phyloP scores from a whole-genome alignment of 2,797 vertebrate species.

The Hydrocynus forskahlii region DNA sequence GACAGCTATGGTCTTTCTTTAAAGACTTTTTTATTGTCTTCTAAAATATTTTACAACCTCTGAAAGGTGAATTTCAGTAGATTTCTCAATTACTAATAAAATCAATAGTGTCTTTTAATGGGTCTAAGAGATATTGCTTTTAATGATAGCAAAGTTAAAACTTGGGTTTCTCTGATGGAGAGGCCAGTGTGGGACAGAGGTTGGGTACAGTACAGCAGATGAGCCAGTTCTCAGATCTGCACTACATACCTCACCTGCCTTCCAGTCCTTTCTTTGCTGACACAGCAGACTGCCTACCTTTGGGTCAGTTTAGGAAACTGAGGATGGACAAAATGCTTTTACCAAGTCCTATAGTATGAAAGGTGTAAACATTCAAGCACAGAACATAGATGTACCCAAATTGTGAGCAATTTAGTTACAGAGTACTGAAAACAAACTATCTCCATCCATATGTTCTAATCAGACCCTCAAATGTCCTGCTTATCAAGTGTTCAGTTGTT shows the following conservation, averaged over 20 bases:
- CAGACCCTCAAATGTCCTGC: too few relatives aligned
- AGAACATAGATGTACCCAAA: conserved; percentile 5
- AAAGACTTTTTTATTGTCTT: too few relatives aligned
- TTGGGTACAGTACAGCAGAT: background rate
- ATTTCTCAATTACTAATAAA: background rate
- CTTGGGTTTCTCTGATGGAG: background rate
- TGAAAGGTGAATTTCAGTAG: background rate
- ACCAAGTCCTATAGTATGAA: background rate
- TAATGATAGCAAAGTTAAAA: conserved; percentile 6
- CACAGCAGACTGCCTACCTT: conserved; percentile 21
- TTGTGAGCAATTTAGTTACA: conserved; percentile 8
- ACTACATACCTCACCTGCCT: conserved; percentile 62
- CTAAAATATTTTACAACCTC: background rate
- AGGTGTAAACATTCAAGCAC: conserved; percentile 2
- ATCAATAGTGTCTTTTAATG: background rate
- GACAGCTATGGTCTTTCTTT: too few relatives aligned
- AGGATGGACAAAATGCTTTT: conserved; percentile 8
- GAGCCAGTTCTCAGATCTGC: conserved; percentile 60
- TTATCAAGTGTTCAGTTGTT: too few relatives aligned
- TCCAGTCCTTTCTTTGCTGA: conserved; percentile 40
- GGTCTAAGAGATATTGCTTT: background rate
- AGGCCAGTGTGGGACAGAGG: background rate
- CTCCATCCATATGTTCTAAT: too few relatives aligned
- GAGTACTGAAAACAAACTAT: background rate
- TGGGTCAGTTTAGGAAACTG: background rate